Evolutionary conservation across 2,113 vertebrate genomes (phyloP), one percentile per base, ranked within the genome.

Genomic region (Stegastes partitus): DNA sequence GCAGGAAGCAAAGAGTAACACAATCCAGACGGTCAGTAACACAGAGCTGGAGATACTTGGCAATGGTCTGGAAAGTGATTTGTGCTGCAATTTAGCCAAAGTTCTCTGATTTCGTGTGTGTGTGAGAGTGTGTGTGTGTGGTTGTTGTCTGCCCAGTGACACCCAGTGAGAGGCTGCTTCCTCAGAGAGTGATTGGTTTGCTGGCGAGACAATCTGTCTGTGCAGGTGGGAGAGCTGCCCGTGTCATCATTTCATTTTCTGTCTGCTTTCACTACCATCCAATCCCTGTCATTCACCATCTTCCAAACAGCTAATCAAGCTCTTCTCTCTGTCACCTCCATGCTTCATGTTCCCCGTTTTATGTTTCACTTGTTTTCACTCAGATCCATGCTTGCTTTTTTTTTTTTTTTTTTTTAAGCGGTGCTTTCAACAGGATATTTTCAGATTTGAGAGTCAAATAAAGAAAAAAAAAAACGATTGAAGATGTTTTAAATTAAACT

Each of bases 111-210:
- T 82, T 59, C 51, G 74, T 87, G 65, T 70, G 64, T 68, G 54
- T 68, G 71, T 68, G 74, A 58, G 58, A 53, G 68, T 55, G 68
- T 54, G 76, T 49, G 68, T 54, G 76, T 49, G 55, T 42, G 45
- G 66, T 31, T 85, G 83, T 76, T 88, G 83, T 90, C 89, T 92
- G 87, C 89, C 85, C 64, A 73, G 91, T 89, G 91, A 92, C 80
- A 90, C 85, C 74, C 83, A 65, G 77, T 28, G 74, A 84, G 78
- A 82, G 79, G 83, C 83, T 73, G 73, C 82, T 80, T 85, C 82
- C 83, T 87, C 81, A 51, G 83, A 89, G 79, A 85, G 63, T 85
- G 89, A 91, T 88, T 92, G 89, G 87, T 84, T 83, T 85, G 75
- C 62, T 86, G 82, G 77, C 59, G 26, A 77, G 88, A 78, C 75